Percentiles rank a stretch among this genome's conserved stretches.
phyloP scores from a whole-genome alignment of 1,140 invertebrate species.

The Aphelenchoides avenae region DNA sequence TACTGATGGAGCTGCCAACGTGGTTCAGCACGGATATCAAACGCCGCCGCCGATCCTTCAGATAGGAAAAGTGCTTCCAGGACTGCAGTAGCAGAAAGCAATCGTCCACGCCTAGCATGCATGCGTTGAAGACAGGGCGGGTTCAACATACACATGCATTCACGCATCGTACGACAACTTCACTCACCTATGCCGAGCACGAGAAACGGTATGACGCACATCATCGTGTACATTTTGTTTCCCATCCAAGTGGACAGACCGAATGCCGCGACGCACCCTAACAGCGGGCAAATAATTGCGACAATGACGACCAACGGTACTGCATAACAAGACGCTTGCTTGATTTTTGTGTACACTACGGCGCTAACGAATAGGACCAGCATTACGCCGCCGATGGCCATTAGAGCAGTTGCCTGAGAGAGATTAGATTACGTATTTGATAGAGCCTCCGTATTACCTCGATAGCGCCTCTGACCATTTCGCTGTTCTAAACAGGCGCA shows the following conservation, averaged over 20 bases:
- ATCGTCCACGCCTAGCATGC: conserved; percentile 56
- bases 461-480: conserved; percentile 46
- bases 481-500: conserved; percentile 22
- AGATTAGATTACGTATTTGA: no score
- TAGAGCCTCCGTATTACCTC: no score
- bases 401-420: conserved; percentile 50
- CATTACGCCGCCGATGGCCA: conserved; percentile 53
- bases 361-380: conserved; percentile 48
- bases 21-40: conserved; percentile 38
- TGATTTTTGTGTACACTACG: conserved; percentile 37
- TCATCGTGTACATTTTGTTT: conserved; percentile 51
- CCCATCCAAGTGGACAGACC: conserved; percentile 55
- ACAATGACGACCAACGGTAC: conserved; percentile 38
- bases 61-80: neutral
- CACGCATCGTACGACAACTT: no score
- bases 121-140: no score
- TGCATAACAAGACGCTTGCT: conserved; percentile 10
- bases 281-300: conserved; percentile 51
- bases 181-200: conserved; percentile 30
- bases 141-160: no score
- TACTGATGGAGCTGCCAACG: conserved; percentile 54
- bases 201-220: conserved; percentile 56
- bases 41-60: neutral
- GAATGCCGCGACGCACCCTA: conserved; percentile 50
- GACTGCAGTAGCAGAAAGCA: conserved; percentile 44